Base-by-base conservation (phyloP, 1,140 invertebrate genomes). In the Oppia nitens region DNA sequence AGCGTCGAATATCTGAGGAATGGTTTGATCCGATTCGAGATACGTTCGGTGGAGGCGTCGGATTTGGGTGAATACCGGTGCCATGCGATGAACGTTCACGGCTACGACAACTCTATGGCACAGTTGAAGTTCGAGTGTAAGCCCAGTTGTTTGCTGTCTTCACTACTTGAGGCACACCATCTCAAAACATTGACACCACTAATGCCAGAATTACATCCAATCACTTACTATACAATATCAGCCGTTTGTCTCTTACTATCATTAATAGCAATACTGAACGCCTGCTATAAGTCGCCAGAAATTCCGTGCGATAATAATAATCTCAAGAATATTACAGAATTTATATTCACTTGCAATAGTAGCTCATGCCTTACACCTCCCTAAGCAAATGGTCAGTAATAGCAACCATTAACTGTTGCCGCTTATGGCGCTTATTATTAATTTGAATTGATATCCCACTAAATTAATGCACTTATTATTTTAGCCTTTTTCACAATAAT, bases 61-160 rank as follows among this genome's bases (percentile, higher is more conserved):
- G 91, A 95, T 71, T 79, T 85, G 12, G 91, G 87, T 21, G 78
- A 79, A 58, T 95, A 94, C 70, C 78, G 75, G 20, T 80, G 88
- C 61, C 78, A 83, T 61, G 85, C 90, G 54, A 82, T 73, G 67
- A 93, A 93, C 73, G 79, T 80, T 1, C 79, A 87, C 69, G 89
- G 89, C 1, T 81, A 87, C 63, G 87, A 82, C 50, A 77, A 73
- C n/a, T 91, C 87, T 68, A 78, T 79, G 64, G 85, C 85, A 6
- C 80, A 83, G 32, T 78, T 91, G 52, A 79, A 81, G 47, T 87
- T 84, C 63, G 88, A 91, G 68, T 81, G 85, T 87, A 72, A 79
- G 81, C 75, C 67, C 40, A 24, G 12, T 11, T 29, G 20, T 27
- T 27, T 29, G 6, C 14, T 27, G 51, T 3, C 25, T n/a, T 23